Base-by-base conservation (phyloP, 2,888 invertebrate species). In the Hedya salicella region DNA sequence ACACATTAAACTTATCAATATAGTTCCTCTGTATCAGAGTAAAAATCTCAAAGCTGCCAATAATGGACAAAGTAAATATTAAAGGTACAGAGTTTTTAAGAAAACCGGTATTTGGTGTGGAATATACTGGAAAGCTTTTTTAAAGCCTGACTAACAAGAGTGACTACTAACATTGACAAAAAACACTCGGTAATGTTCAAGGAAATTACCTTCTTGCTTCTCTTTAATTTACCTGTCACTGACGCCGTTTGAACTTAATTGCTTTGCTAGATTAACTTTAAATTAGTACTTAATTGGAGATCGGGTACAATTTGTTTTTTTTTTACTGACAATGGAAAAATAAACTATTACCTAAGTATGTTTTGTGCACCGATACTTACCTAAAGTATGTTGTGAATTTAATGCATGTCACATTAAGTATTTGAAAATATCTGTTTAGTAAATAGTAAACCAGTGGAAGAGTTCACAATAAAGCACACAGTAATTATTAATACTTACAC, bases 21-120 rank as follows among this genome's bases (percentile, higher is more conserved):
- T 63, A 40, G 59, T 46, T 65, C 59, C 44, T 52, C 42, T 65
- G 52, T 65, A 36, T 65, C 57, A 50, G 46, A 59, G 59, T 39
- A 52, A 46, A 40, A 42, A 40, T 48, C 40, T 25, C 30, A 42
- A 42, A 16, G 40, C 53, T 59, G 49, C 49, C 59, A 42, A 39
- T 14, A 32, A 9, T 5, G 61, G 54, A 66, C 39, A 60, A 32
- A 19, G 40, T 57, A 30, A 59, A 59, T 40, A 46, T 53, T 48
- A 48, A 66, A 66, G 66, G 66, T 66, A 61, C 60, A 66, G 54
- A 36, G 66, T 48, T 66, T 66, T 61, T 61, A 54, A 3, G 13
- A 32, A 21, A 39, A 19, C 11, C 39, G 48, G 57, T 46, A 39
- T 49, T 53, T 50, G 40, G 60, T 48, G 54, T 66, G 60, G 48